phyloP scores from a whole-genome alignment of 1,140 invertebrate species.

The Drepana arcuata region DNA sequence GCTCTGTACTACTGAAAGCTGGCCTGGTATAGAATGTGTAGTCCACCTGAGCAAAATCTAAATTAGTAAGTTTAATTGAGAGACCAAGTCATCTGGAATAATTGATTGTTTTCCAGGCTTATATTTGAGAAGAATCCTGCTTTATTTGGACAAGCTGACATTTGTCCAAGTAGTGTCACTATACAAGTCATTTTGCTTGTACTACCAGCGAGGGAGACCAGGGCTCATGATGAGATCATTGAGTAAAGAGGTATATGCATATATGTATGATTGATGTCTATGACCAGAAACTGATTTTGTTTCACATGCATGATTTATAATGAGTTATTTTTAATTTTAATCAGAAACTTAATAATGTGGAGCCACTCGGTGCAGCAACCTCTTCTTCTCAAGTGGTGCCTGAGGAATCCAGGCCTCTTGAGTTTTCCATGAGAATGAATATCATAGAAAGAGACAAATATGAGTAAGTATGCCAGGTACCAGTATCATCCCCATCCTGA shows the following conservation, averaged over 20 bases:
- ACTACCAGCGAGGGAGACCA: constrained; percentile 73
- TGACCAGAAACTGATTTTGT: no score
- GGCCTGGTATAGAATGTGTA: no score
- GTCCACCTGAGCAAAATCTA: no score
- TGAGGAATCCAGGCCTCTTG: constrained; percentile 49
- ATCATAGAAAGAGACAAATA: constrained; percentile 60
- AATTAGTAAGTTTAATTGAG: no score
- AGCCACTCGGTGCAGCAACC: constrained; percentile 21
- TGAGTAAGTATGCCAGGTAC: constrained; percentile 29
- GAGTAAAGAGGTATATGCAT: constrained; percentile 68
- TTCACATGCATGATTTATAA: no score
- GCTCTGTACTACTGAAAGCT: no score
- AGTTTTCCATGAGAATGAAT: constrained; percentile 53
- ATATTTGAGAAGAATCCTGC: constrained; percentile 84
- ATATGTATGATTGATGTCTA: no score
- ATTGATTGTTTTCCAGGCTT: constrained; percentile 73
- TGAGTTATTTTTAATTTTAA: constrained; percentile 18
- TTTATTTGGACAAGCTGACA: constrained; percentile 85
- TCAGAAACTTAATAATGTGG: constrained; percentile 65
- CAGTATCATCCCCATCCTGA: no score
- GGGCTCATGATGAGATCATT: constrained; percentile 61
- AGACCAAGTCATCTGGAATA: no score
- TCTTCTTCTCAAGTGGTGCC: constrained; percentile 26
- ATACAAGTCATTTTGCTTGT: constrained; percentile 77
- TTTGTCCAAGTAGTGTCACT: constrained; percentile 84